A percentile compares a stretch with the other conserved stretches of the same genome.
Conservation (phyloP, 2,797 vertebrate species). For the Eospalax fontanierii region DNA sequence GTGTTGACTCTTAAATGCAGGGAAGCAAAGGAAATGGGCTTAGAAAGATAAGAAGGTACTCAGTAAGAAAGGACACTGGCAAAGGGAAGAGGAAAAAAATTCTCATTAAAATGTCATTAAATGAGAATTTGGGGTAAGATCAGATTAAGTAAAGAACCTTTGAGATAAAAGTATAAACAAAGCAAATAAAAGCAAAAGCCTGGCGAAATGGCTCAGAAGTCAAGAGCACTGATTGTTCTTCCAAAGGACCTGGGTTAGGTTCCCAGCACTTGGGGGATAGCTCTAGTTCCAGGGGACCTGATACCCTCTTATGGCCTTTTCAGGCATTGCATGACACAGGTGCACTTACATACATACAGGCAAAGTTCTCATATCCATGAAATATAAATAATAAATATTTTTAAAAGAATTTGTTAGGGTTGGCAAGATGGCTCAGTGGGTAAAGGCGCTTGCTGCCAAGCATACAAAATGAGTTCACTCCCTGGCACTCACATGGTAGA, state of each 20-base stretch:
- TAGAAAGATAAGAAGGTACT: slow-evolving; percentile 19
- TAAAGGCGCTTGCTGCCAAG: not conserved
- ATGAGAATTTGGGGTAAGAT: slow-evolving; percentile 24
- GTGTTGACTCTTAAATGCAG: slow-evolving; percentile 25
- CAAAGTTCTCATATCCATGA: no score
- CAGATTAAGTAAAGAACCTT: slow-evolving; percentile 22
- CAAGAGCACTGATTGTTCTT: no score
- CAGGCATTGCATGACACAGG: no score
- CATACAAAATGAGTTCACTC: no score
- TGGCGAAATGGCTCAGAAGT: not conserved
- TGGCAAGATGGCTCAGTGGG: not conserved
- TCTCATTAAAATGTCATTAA: slow-evolving; percentile 50
- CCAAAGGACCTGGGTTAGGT: no score
- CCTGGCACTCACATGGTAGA: not conserved
- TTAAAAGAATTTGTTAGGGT: not conserved
- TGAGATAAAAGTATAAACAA: slow-evolving; percentile 64
- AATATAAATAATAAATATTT: no score
- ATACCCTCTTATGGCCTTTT: no score
- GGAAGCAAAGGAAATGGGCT: slow-evolving; percentile 23
- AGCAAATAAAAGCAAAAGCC: not conserved
- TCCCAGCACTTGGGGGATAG: no score
- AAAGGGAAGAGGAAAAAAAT: slow-evolving; percentile 33
- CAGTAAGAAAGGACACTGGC: not conserved
- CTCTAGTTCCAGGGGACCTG: no score
- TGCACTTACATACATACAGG: no score